Evolutionary conservation across 2,888 invertebrate species (phyloP), one percentile per base, ranked within the genome.

Genomic region (Calephelis perditalis): DNA sequence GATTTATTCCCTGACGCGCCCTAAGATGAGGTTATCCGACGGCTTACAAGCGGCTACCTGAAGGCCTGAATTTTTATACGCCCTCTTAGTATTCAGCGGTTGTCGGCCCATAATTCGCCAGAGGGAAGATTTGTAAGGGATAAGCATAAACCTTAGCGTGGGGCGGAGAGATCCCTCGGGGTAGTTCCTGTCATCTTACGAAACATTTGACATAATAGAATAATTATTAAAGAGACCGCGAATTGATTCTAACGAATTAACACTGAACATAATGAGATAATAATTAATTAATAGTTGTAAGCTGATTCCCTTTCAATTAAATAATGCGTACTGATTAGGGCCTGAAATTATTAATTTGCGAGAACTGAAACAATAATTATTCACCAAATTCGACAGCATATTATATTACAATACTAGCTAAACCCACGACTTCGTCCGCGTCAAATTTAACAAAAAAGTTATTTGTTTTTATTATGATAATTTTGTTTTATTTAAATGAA

Each of bases 11-110:
- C 73, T 75, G 79, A 76, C 76, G 76, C 71, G 74, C 15, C 55
- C 36, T 46, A 26, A 46, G 56, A 60, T 54, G 45, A 71, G 73
- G 74, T 80, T 84, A 82, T 83, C 83, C 82, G 82, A 82, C 83
- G 80, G 81, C 85, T 86, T 86, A 86, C 76, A 71, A 73, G 75
- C 73, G 78, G 78, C 79, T 84, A 86, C 84, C 84, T 84, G 79
- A 78, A 52, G 78, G 82, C 81, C 81, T 79, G 81, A 80, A 83
- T 81, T 84, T 86, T 84, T 86, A 83, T 83, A 78, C 79, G 68
- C 73, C 78, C 71, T 75, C 77, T 87, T 87, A 85, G 84, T 87
- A 87, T 86, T 86, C 87, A 78, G 75, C 74, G 73, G 76, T 65
- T 74, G 84, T 79, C 77, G 52, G 77, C 79, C 79, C 82, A 83